Conservation (phyloP, 1,140 invertebrate genomes). For the Monomorium pharaonis region DNA sequence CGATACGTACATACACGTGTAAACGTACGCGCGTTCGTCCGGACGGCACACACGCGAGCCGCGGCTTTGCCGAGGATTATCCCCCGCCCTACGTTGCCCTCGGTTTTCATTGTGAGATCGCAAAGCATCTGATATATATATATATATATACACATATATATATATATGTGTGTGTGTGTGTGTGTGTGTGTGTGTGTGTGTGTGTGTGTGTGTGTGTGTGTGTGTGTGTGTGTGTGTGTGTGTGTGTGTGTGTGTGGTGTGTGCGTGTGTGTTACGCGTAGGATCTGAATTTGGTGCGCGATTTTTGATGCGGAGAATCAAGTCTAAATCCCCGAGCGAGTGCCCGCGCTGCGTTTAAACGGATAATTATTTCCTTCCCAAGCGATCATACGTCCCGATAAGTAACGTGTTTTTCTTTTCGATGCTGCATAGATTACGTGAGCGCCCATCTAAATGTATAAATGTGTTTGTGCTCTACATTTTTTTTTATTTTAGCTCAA, state of each 20-base stretch:
- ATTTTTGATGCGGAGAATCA: conserved; percentile 31
- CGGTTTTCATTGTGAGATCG: conserved; percentile 65
- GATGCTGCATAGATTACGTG: not conserved
- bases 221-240: too few relatives aligned
- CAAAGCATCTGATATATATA: conserved; percentile 26
- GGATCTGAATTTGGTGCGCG: conserved; percentile 1
- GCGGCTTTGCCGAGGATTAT: conserved; percentile 84
- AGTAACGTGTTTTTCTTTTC: conserved; percentile 6
- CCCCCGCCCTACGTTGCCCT: conserved; percentile 67
- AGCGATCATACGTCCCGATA: not conserved
- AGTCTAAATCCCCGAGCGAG: not conserved
- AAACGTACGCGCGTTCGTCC: conserved; percentile 70
- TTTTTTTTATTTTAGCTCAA: not conserved
- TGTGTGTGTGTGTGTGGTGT: too few relatives aligned
- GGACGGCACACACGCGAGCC: conserved; percentile 63
- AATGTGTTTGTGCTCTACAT: not conserved
- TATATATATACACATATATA: too few relatives aligned
- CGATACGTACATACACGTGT: conserved; percentile 76
- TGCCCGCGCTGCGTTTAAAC: conserved; percentile 3
- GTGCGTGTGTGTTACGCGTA: too few relatives aligned
- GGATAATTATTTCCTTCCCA: conserved; percentile 29
- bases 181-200: too few relatives aligned
- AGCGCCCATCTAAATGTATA: not conserved
- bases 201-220: too few relatives aligned
- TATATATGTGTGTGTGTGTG: too few relatives aligned